A percentile compares a stretch with the other conserved stretches of the same genome.
These are phyloP conservation scores for Clarias batrachus DNA, from an alignment of 2,113 vertebrate genomes.

Conservation along the genomic window DNA sequence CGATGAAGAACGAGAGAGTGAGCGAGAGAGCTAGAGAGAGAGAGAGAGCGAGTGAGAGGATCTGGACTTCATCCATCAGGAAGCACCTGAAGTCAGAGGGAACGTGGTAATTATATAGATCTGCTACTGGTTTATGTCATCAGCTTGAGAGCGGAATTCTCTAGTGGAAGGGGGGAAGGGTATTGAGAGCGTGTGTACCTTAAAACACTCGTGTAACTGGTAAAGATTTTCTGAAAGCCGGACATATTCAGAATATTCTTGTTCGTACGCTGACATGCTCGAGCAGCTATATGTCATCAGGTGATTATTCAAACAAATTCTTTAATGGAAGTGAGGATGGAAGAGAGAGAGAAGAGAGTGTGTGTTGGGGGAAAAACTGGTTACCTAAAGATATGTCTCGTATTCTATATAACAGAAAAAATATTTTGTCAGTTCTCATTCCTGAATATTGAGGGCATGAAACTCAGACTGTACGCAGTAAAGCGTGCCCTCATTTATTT, in stretches of 20 bases:
- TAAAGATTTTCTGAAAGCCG: background rate
- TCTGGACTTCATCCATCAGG: conserved; percentile 31
- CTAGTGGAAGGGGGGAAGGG: background rate
- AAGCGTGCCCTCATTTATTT: background rate
- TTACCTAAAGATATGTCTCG: background rate
- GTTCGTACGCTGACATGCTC: background rate
- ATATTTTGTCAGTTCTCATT: background rate
- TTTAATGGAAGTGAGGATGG: background rate
- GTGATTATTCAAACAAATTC: background rate
- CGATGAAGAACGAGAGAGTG: background rate
- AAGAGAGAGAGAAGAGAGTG: background rate
- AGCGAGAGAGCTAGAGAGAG: no score
- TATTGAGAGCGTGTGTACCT: background rate
- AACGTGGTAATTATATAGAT: conserved; percentile 8
- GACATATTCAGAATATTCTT: background rate
- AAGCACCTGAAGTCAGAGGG: background rate
- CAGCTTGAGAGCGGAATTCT: background rate
- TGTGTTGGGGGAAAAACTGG: background rate
- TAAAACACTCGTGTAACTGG: background rate
- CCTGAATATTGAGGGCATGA: background rate
- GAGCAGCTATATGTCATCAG: background rate
- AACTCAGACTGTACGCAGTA: background rate
- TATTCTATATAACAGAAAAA: background rate
- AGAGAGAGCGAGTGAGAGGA: background rate
- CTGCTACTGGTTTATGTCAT: conserved; percentile 25